Base-by-base conservation (phyloP, 2,888 invertebrate species). In the Beris chalybata region DNA sequence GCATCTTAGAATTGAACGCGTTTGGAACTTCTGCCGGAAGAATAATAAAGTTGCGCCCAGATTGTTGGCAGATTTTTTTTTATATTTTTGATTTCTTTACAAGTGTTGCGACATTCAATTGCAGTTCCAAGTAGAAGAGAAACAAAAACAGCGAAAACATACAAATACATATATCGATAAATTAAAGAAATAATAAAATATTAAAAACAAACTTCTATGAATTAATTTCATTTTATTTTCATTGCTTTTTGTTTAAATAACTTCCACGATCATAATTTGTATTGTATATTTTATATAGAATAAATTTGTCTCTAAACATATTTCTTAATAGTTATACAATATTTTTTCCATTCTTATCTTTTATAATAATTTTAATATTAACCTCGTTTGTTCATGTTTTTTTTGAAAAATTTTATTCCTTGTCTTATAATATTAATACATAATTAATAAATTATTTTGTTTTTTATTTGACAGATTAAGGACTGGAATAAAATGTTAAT, bases 221-320 rank as follows among this genome's bases (percentile, higher is more conserved):
- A 38, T 57, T 57, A 44, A 57, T 44, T 53, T 63, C 56, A 56
- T 59, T 68, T 57, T 53, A 45, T 57, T 64, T 63, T 56, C 50
- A 50, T 63, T 65, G 50, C 29, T 15, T 11, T 32, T 32, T 56
- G 43, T 56, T 56, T 56, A 15, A 45, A 57, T 57, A 44, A 57
- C 43, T 57, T 56, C 13, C 13, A 15, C 44, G n/a, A 57, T 30
- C 13, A 32, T 57, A 32, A 12, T 65, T 32, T 58, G 70, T 31
- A 48, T 31, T 59, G 63, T 52, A 43, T 53, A 30, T 55, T 65
- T 67, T 48, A 65, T 65, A 65, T 53, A 65, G 67, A 58, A 67
- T 65, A 65, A 67, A 61, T 65, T 67, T 31, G 52, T 54, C 53
- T 65, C 67, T 67, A 67, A 67, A 67, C 67, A 64, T 15, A 59